Base-by-base conservation (phyloP, 2,797 vertebrate genomes). In the Sebastes hubbsi region DNA sequence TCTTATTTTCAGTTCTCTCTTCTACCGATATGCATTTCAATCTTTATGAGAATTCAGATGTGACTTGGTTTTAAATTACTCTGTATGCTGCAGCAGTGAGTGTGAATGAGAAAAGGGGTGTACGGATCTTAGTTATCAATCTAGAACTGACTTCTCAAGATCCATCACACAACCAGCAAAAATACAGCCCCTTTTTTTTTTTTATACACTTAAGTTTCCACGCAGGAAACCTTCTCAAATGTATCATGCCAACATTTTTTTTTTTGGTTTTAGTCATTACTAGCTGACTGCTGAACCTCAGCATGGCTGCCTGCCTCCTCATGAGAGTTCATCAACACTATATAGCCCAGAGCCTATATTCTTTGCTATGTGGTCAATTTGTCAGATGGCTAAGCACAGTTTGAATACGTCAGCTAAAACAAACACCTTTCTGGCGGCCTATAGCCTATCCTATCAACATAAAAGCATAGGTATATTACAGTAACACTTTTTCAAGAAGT, bases 351-450 rank as follows among this genome's bases (percentile, higher is more conserved):
- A 81, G 82, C 80, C 52, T 76, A 22, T 49, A 64, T 81, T 75
- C 77, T 86, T 81, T 72, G 78, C 76, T 77, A 55, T 88, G 79
- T 83, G 76, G 73, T 91, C 66, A 81, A 75, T 85, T 89, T 91
- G 70, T 89, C 88, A 90, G 81, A 65, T 90, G 87, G 67, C 75
- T 86, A 72, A 87, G 76, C 84, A 88, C 81, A 88, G 89, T 66
- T 83, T 90, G 80, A 82, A 70, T 34, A 75, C 7, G 38, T 85
- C 65, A 76, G 67, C 64, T 81, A 78, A 87, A 83, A 80, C 38
- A 75, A 86, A 63, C 34, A 42, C 71, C 54, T 80, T 80, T 80
- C 83, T 87, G 74, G 38, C 62, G 49, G 24, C 68, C 36, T 25
- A 24, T 20, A 56, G 42, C 63, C 56, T 24, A 22, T 29, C 20